phyloP scores from a whole-genome alignment of 53 echinoderm and acorn worm genomes.

The Henricia sp. region DNA sequence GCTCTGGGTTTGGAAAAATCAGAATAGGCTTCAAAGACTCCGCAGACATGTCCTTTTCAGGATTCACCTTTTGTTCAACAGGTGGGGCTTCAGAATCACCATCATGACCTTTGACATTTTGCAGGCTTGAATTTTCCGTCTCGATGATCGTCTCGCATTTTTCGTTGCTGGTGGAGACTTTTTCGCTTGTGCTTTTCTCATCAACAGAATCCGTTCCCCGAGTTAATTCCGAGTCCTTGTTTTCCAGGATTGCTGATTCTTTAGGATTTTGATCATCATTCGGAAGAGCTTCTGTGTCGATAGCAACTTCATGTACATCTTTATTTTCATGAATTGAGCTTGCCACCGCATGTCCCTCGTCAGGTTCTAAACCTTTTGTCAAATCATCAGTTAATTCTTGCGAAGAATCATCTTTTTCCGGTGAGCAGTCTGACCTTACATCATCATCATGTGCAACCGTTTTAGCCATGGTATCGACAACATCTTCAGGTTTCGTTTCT shows the following conservation, averaged over 20 bases:
- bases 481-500: too few species aligned
- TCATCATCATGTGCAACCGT: too few species aligned
- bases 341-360: too few species aligned
- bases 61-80: background rate
- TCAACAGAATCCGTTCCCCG: background rate
- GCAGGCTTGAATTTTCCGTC: background rate
- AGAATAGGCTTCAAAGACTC: background rate
- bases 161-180: background rate
- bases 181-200: background rate
- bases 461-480: too few species aligned
- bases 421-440: too few species aligned
- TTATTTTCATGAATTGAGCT: background rate
- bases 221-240: background rate
- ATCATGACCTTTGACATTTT: conserved; percentile 2
- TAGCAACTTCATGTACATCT: background rate
- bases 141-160: background rate
- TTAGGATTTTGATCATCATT: background rate
- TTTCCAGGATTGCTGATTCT: background rate
- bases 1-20: conserved; percentile 35
- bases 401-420: too few species aligned
- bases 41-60: background rate
- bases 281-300: background rate
- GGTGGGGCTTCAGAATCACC: background rate
- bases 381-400: too few species aligned
- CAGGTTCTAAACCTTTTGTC: too few species aligned